phyloP scores from a whole-genome alignment of 2,888 invertebrate genomes.

The Yponomeuta plumbellus region DNA sequence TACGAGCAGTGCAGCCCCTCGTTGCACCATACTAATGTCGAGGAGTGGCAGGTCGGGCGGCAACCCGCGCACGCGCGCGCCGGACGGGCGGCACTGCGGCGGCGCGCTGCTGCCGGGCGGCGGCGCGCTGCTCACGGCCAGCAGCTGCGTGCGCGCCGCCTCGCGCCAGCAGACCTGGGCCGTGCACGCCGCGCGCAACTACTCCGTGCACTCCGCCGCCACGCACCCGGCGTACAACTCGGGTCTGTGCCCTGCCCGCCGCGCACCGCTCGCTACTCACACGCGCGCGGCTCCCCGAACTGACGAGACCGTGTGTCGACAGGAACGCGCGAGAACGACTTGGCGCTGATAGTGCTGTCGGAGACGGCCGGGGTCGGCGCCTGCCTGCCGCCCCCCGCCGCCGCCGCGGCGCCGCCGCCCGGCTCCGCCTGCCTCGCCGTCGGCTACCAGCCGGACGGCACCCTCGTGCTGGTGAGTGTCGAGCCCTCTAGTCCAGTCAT shows the following conservation, averaged over 20 bases:
- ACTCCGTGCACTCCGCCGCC: constrained; percentile 7
- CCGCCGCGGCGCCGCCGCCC: not conserved
- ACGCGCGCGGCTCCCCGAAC: too few relatives aligned
- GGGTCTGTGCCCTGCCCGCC: not conserved
- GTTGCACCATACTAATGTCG: too few relatives aligned
- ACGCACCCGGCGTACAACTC: constrained; percentile 6
- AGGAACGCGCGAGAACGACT: constrained; percentile 7
- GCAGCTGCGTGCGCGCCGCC: constrained; percentile 7
- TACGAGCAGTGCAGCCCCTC: too few relatives aligned
- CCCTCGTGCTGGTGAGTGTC: not conserved
- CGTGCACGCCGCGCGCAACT: not conserved
- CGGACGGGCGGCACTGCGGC: constrained; percentile 1
- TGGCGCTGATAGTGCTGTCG: constrained; percentile 11
- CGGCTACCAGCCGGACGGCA: not conserved
- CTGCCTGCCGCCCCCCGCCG: not conserved
- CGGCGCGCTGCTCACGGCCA: constrained; percentile 11
- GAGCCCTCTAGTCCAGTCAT: too few relatives aligned
- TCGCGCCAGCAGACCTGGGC: not conserved
- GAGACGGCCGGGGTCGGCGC: not conserved
- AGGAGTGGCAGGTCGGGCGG: constrained; percentile 7
- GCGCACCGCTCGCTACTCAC: too few relatives aligned
- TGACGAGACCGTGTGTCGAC: not conserved
- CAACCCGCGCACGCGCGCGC: not conserved
- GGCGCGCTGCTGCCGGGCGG: constrained; percentile 12
- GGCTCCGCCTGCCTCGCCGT: not conserved